Percentiles rank a stretch among this genome's conserved stretches.
phyloP scores from a whole-genome alignment of 1,140 invertebrate species.

The Apis cerana region DNA sequence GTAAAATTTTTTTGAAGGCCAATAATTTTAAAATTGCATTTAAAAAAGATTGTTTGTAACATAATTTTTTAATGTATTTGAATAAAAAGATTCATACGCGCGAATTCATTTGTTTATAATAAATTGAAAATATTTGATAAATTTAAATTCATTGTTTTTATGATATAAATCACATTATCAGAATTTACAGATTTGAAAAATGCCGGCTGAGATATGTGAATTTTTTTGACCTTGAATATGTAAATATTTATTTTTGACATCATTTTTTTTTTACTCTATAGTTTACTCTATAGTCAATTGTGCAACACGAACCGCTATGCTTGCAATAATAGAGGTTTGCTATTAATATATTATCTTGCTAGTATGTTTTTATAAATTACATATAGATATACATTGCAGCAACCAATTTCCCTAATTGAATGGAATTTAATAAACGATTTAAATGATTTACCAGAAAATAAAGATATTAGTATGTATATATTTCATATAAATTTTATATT shows the following conservation, averaged over 20 bases:
- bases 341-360: not conserved
- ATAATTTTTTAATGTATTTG: constrained; percentile 50
- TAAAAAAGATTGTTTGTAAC: constrained; percentile 30
- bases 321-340: constrained; percentile 37
- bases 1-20: not conserved
- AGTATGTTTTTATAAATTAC: not conserved
- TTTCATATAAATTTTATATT: not conserved
- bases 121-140: not conserved
- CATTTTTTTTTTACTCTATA: too few species aligned
- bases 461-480: constrained; percentile 61
- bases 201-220: not conserved
- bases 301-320: constrained; percentile 10
- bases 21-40: not conserved
- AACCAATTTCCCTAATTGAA: constrained; percentile 46
- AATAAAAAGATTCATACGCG: constrained; percentile 41
- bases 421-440: constrained; percentile 69
- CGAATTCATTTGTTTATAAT: constrained; percentile 21
- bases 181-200: constrained; percentile 16
- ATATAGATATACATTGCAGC: constrained; percentile 28
- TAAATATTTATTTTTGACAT: constrained; percentile 29
- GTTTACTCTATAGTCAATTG: not conserved
- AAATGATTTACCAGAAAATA: constrained; percentile 63
- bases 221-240: constrained; percentile 10
- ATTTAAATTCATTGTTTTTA: constrained; percentile 10
- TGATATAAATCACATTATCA: not conserved